These are phyloP conservation scores for Ceratosolen fusciceps DNA, from an alignment of 1,140 invertebrate genomes.

Conservation along the genomic window DNA sequence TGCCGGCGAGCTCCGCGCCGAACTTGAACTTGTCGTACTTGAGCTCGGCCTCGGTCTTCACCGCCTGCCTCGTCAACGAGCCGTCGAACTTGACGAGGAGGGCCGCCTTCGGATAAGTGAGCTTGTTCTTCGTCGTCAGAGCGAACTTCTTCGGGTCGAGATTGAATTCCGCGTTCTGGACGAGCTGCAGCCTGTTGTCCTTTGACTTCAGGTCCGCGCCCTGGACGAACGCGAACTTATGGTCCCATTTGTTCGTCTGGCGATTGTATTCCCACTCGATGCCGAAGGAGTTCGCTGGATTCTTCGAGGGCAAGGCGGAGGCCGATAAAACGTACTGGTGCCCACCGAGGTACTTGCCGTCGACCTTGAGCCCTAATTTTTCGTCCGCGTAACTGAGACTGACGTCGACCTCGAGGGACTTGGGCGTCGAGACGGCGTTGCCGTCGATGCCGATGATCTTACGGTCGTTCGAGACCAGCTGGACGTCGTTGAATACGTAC, in stretches of 20 bases:
- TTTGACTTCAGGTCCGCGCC: slow-evolving; percentile 75
- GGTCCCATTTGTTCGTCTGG: slow-evolving; percentile 56
- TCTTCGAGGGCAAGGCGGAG: slow-evolving; percentile 62
- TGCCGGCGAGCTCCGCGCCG: slow-evolving; percentile 72
- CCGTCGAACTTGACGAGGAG: slow-evolving; percentile 70
- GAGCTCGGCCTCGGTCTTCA: slow-evolving; percentile 70
- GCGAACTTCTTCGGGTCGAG: slow-evolving; percentile 59
- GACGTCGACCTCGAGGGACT: slow-evolving; percentile 68
- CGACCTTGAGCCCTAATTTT: slow-evolving; percentile 67
- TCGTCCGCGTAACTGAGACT: slow-evolving; percentile 72
- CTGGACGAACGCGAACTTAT: slow-evolving; percentile 75
- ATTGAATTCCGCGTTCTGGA: slow-evolving; percentile 67
- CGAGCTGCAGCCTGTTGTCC: slow-evolving; percentile 71
- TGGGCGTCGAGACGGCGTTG: slow-evolving; percentile 66
- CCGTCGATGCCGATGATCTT: slow-evolving; percentile 72
- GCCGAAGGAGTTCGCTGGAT: slow-evolving; percentile 76
- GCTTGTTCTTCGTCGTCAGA: slow-evolving; percentile 67
- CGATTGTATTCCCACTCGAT: slow-evolving; percentile 69
- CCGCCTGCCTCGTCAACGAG: slow-evolving; percentile 70
- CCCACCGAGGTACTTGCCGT: slow-evolving; percentile 53
- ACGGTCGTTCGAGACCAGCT: slow-evolving; percentile 66
- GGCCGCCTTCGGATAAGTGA: slow-evolving; percentile 73
- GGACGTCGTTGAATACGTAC: slow-evolving; percentile 75
- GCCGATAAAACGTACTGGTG: slow-evolving; percentile 53
- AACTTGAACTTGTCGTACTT: slow-evolving; percentile 74